Evolutionary conservation across 2,113 vertebrate genomes (phyloP).

Genomic region (Conger conger): DNA sequence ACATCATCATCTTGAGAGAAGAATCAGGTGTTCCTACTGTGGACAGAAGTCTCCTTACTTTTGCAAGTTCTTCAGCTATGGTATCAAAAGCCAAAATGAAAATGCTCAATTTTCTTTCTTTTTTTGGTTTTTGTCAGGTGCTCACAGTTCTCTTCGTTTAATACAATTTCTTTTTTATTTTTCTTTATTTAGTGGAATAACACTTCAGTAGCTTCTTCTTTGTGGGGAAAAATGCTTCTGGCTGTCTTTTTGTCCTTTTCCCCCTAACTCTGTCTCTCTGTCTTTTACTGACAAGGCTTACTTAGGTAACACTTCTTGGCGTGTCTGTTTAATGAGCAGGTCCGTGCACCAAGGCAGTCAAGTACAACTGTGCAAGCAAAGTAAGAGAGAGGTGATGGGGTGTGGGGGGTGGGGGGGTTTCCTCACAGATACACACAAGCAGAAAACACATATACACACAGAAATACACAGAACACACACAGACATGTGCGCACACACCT

Average conservation of each 20-base stretch:
- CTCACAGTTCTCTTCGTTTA: conserved; percentile 71
- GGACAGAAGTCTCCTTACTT: conserved; percentile 77
- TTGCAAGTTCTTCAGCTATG: conserved; percentile 78
- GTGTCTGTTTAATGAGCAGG: conserved; percentile 79
- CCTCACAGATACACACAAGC: conserved; percentile 26
- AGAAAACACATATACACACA: background rate
- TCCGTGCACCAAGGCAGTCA: conserved; percentile 73
- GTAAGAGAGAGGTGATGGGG: conserved; percentile 37
- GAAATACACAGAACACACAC: conserved; percentile 17
- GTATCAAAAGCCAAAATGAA: conserved; percentile 72
- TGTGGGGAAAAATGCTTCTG: conserved; percentile 66
- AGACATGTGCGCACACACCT: background rate
- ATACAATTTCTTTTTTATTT: conserved; percentile 67
- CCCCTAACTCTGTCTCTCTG: conserved; percentile 27
- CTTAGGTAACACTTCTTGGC: conserved; percentile 81
- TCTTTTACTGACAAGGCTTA: conserved; percentile 63
- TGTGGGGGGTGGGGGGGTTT: conserved; percentile 28
- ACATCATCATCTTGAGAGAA: conserved; percentile 89
- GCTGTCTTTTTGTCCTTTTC: conserved; percentile 59
- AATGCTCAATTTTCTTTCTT: conserved; percentile 60
- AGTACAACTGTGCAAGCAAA: conserved; percentile 57
- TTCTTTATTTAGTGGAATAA: conserved; percentile 71
- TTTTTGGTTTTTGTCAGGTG: conserved; percentile 68
- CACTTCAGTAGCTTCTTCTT: conserved; percentile 74
- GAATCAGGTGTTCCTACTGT: conserved; percentile 74